Evolutionary conservation across 2,797 vertebrate species (phyloP).

Genomic region (Buceros bicornis): DNA sequence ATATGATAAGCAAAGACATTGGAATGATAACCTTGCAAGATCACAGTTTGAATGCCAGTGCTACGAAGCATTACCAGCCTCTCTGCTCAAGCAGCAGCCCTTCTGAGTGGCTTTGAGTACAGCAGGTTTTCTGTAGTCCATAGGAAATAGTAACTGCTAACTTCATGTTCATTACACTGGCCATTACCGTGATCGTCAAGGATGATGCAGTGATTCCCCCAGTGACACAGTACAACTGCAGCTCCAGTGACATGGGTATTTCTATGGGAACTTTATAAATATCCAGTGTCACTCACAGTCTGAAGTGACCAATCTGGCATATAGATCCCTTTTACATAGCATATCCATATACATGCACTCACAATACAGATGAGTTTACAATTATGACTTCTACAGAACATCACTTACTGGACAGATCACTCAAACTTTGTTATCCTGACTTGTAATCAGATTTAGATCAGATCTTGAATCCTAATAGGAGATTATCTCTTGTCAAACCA

Average conservation of each 20-base stretch:
- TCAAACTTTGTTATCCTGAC: not conserved
- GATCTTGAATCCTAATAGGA: not conserved
- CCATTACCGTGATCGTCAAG: accelerated
- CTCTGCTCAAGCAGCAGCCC: conserved; percentile 83
- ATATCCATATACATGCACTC: not conserved
- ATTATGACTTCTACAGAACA: not conserved
- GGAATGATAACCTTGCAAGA: conserved; percentile 83
- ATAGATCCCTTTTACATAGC: not conserved
- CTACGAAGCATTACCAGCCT: conserved; percentile 55
- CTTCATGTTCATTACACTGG: not conserved
- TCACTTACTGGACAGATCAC: not conserved
- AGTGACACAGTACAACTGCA: not conserved
- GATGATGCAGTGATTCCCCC: not conserved
- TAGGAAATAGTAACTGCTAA: not conserved
- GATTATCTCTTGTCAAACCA: not conserved
- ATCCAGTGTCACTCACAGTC: not conserved
- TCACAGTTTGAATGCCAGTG: conserved; percentile 58
- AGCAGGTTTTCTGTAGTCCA: not conserved
- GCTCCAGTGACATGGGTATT: not conserved
- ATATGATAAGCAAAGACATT: conserved; percentile 81
- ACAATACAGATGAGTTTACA: not conserved
- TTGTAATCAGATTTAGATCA: not conserved
- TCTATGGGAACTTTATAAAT: not conserved
- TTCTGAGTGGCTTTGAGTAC: not conserved
- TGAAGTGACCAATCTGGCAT: not conserved